Base-by-base conservation (phyloP, 30 jellyfish, hydroid and myxozoan genomes). In the Catostylus mosaicus region DNA sequence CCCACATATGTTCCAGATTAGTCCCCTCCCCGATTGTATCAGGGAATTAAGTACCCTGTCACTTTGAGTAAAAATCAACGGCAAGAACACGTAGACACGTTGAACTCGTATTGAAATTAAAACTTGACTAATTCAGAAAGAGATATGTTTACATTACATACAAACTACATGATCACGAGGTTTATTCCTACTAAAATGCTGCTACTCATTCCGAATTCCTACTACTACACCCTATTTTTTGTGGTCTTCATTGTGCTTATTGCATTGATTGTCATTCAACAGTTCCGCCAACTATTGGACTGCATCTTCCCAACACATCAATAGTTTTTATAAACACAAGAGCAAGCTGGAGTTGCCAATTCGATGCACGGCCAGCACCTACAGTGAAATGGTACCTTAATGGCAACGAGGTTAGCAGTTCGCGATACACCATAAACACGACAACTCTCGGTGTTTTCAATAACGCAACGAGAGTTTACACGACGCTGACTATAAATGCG, bases 261-360 rank as follows among this genome's bases (percentile, higher is more conserved):
- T 16, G 50, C 22, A 11, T 19, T 72, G 22, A 18, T 60, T 23
- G 37, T 57, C 30, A 12, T 7, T 35, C 40, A 40, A 3, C 31
- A 88, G 97, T 88, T 50, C 75, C 88, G 2, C 91, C 97, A 26
- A 30, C 85, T 66, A 63, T 88, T 23, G 75, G 74, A 5, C 43
- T 60, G 12, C 56, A 11, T 4, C 74, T 72, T 7, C 84, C 89
- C 32, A 47, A 22, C 20, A 5, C 59, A 36, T 71, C 56, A 23
- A 67, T 64, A 14, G 92, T 73, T 1, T 10, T 33, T 47, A 75
- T 66, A 31, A 77, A 83, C 54, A 50, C 80, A 19, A 0, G 4
- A 1, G 52, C 89, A 16, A 62, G 35, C 30, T 48, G 76, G 36
- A 35, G 60, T 16, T 88, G 97, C 67, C 79, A 60, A 32, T 88